Evolutionary conservation across 2,888 invertebrate species (phyloP), one percentile per base, ranked within the genome.

Genomic region (Morpho helenor): DNA sequence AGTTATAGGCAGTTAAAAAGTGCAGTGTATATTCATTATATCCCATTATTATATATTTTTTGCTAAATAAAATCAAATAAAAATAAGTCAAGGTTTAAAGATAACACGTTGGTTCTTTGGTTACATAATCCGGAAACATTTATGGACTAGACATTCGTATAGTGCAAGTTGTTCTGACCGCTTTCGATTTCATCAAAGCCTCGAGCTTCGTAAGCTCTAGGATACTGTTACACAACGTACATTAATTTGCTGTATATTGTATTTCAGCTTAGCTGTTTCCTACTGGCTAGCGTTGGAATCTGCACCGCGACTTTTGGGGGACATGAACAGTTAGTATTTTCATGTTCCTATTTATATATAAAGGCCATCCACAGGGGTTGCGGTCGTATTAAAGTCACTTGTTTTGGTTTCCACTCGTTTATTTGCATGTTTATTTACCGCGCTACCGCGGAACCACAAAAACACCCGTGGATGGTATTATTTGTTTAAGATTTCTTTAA

Each of bases 301-400:
- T 82, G 85, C 85, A 73, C 81, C 74, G 89, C 89, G 80, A 90
- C 90, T 79, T 90, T 90, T 78, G 89, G 89, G 78, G 89, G 89
- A 77, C 75, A 79, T 77, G 87, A 89, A 84, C 89, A 89, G 90
- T 90, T 80, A 89, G 90, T 90, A 87, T 82, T 70, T 72, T 65
- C 68, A 72, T 74, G 71, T 75, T 68, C 64, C 60, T 62, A 65
- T 58, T 53, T 39, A 59, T 31, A 31, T 31, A 49, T 54, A 1
- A 44, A 63, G 68, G 65, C 63, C 61, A 66, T 67, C 64, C 60
- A 62, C 62, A 62, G 51, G 48, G 3, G 31, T 31, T 60, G 50
- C 4, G 49, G 10, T 43, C 56, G 31, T 22, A 52, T 61, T 60
- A 66, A 66, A 56, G 51, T 7, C 10, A 42, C n/a, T 49, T 43